Evolutionary conservation across 53 echinoderm and acorn worm genomes (phyloP), one percentile per base, ranked within the genome.

Genomic region (Crossaster papposus): DNA sequence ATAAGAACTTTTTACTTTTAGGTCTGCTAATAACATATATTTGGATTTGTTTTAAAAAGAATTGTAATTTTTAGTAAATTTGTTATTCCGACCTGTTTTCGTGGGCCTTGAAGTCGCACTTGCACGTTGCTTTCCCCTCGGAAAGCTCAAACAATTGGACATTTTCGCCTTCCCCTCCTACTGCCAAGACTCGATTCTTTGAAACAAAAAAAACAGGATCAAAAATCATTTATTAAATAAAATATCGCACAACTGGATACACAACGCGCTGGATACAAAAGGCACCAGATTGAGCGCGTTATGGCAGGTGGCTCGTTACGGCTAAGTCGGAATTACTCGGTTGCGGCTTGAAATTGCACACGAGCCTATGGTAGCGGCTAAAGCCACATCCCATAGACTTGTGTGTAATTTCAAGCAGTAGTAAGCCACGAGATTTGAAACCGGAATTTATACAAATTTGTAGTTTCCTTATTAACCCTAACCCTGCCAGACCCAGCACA

Each of bases 101-200:
- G 65, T 97, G 97, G 32, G 95, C 97, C 77, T 92, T 84, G 79
- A 95, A 97, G 64, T 92, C 72, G 13, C 76, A 78, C 2, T 90
- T 37, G 64, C 90, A 85, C 6, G 73, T 73, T 30, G 89, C 23
- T 11, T 89, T 87, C 31, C 81, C 77, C 35, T 95, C 86, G 24
- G 82, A 70, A 14, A 92, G 76, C 54, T 92, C 89, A 83, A 92
- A 91, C n/a, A 97, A 36, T 0, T 80, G 79, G 24, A 97, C 77
- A 6, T 70, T 90, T 23, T 94, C 82, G 10, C 97, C 93, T 78
- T 97, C 97, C 17, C 95, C 95, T 37, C 92, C 97, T 13, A 94
- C 88, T 26, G 93, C 95, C 14, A 97, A 34, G 33, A 91, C 63
- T 30, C 94, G 89, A 54, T 97, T 91, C 97, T 96, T 53, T 28